These are phyloP conservation scores for Theristus sp. DNA, from an alignment of 2,888 invertebrate genomes.

Conservation along the genomic window DNA sequence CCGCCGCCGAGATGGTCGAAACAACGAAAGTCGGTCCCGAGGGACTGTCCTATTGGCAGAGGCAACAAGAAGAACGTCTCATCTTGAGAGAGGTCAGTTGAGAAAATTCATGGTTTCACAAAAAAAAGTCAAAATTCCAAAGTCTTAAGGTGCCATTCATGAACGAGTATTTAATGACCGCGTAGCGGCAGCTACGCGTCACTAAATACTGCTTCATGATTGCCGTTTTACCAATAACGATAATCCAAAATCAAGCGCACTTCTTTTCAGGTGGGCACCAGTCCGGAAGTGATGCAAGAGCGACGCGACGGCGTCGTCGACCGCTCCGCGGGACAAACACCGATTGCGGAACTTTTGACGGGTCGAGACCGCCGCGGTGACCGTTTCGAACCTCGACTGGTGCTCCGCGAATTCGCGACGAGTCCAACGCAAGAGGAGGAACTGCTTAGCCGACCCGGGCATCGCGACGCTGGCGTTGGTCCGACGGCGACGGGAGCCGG, in stretches of 20 bases:
- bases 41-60: background rate
- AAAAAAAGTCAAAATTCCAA: no score
- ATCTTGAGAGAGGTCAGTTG: background rate
- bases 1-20: background rate
- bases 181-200: no score
- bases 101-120: no score
- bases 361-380: background rate
- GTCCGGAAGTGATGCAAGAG: background rate
- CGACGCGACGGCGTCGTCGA: background rate
- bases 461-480: no score
- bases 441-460: background rate
- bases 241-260: no score
- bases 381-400: background rate
- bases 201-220: no score
- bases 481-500: no score
- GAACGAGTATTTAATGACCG: no score
- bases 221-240: no score
- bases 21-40: background rate
- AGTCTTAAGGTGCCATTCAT: no score
- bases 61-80: background rate
- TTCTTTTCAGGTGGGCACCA: background rate
- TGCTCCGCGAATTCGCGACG: background rate
- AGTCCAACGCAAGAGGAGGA: background rate
- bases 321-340: background rate
- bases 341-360: background rate